phyloP scores from a whole-genome alignment of 2,113 vertebrate genomes.

The Hystrix brachyura region DNA sequence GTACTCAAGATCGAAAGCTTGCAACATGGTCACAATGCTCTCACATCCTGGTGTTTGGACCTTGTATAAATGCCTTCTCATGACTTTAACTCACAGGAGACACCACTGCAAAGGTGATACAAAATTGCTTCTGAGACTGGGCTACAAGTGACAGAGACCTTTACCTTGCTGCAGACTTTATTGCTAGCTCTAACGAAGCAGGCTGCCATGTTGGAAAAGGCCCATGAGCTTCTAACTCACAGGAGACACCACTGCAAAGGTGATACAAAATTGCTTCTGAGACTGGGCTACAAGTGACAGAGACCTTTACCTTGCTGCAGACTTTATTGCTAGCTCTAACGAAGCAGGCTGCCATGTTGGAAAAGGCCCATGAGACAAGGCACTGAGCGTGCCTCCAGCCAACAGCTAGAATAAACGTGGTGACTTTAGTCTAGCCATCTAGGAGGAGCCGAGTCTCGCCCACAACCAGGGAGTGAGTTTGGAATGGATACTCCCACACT shows the following conservation, averaged over 20 bases:
- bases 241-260: not conserved
- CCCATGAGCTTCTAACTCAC: not conserved
- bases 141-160: not conserved
- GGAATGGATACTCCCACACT: not conserved
- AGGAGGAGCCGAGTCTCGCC: not conserved
- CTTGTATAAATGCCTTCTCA: not conserved
- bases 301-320: not conserved
- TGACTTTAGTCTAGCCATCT: not conserved
- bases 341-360: not conserved
- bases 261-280: not conserved
- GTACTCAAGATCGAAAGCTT: rapidly evolving
- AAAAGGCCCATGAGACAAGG: not conserved
- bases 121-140: not conserved
- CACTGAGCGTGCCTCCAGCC: not conserved
- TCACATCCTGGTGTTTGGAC: too few species aligned
- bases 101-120: not conserved
- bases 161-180: not conserved
- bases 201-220: not conserved
- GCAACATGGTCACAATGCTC: rapidly evolving
- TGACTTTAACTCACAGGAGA: not conserved
- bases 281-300: not conserved
- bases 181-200: not conserved
- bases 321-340: not conserved
- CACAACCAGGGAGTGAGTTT: not conserved
- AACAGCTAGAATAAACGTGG: not conserved